Evolutionary conservation across 2,113 vertebrate species (phyloP).

Genomic region (Gobius niger): DNA sequence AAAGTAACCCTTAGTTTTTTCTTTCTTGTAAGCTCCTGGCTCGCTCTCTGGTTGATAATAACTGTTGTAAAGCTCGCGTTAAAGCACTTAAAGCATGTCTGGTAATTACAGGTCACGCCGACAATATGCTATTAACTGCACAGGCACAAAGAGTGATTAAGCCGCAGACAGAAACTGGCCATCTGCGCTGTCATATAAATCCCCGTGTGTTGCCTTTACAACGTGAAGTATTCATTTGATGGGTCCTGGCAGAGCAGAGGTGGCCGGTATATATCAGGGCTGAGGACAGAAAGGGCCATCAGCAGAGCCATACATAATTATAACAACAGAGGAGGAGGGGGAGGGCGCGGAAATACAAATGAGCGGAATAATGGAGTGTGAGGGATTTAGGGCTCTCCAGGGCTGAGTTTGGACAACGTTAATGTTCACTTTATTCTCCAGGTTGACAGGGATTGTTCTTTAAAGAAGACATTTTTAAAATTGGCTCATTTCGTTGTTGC

Average conservation of each 20-base stretch:
- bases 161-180: conserved; percentile 26
- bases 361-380: conserved; percentile 5
- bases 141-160: conserved; percentile 60
- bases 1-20: too few species aligned
- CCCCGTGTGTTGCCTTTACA: conserved; percentile 41
- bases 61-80: conserved; percentile 70
- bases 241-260: conserved; percentile 30
- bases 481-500: too few species aligned
- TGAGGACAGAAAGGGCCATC: conserved; percentile 46
- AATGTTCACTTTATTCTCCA: not conserved
- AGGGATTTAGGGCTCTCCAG: not conserved
- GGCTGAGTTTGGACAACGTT: not conserved
- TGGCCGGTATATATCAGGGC: conserved; percentile 49
- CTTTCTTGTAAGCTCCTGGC: too few species aligned
- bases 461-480: too few species aligned
- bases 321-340: conserved; percentile 36
- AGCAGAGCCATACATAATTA: conserved; percentile 50
- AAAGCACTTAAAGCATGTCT: conserved; percentile 57
- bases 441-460: not conserved
- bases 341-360: conserved; percentile 25
- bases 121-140: conserved; percentile 73
- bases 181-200: conserved; percentile 32
- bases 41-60: conserved; percentile 57
- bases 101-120: conserved; percentile 76
- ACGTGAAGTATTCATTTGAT: conserved; percentile 46